Evolutionary conservation across 1,140 invertebrate genomes (phyloP).

Genomic region (Ladona fulva): DNA sequence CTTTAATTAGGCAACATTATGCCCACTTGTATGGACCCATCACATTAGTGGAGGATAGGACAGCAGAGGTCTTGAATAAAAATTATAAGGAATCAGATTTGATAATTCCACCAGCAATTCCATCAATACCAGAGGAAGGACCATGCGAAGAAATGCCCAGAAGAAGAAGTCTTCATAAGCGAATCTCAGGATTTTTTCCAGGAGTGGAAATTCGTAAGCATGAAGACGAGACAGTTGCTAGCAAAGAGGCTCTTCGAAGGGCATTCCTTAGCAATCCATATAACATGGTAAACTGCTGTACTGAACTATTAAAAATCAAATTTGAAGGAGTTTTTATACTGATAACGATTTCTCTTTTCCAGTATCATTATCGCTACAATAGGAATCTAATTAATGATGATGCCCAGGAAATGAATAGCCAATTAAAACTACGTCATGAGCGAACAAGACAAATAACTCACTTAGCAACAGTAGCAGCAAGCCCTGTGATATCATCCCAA

Average conservation of each 20-base stretch:
- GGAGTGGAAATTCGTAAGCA: slow-evolving; percentile 20
- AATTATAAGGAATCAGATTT: no score
- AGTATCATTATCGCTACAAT: slow-evolving; percentile 37
- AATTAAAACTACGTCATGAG: slow-evolving; percentile 29
- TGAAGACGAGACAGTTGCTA: slow-evolving; percentile 13
- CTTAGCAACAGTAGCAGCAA: no score
- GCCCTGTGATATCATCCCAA: no score
- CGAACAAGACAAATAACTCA: slow-evolving; percentile 29
- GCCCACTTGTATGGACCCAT: slow-evolving; percentile 38
- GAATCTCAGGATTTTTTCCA: neutral
- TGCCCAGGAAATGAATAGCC: slow-evolving; percentile 31
- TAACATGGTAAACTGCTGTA: slow-evolving; percentile 22
- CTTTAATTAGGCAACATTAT: slow-evolving; percentile 34
- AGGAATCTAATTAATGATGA: slow-evolving; percentile 36
- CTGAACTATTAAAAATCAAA: neutral
- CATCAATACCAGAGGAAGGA: slow-evolving; percentile 14
- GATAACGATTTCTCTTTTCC: no score
- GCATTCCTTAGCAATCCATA: slow-evolving; percentile 24
- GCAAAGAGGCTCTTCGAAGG: slow-evolving; percentile 18
- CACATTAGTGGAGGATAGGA: slow-evolving; percentile 31
- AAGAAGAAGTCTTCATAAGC: neutral
- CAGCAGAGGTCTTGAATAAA: no score
- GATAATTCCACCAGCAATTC: neutral
- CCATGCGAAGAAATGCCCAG: slow-evolving; percentile 2
- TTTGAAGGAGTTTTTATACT: neutral